phyloP scores from a whole-genome alignment of 2,113 vertebrate genomes.

The Ceyx cyanopectus region DNA sequence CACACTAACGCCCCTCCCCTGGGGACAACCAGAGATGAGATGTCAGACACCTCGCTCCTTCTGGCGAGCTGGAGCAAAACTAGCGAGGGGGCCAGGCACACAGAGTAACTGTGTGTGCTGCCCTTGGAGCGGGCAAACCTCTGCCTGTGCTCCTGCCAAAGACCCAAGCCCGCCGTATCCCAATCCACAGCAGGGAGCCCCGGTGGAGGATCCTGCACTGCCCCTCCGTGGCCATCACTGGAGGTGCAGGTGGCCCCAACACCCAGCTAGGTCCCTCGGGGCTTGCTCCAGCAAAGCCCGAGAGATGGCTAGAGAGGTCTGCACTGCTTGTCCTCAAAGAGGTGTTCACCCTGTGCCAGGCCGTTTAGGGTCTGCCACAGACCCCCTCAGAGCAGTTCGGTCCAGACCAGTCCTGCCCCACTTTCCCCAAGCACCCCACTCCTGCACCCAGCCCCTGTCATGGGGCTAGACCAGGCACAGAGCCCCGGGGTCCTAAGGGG shows the following conservation, averaged over 20 bases:
- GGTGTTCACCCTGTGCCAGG: not conserved
- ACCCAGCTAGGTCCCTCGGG: fast-evolving
- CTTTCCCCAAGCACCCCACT: not conserved
- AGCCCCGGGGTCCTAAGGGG: not conserved
- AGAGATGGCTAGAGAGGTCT: fast-evolving
- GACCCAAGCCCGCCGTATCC: fast-evolving
- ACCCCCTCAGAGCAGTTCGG: fast-evolving
- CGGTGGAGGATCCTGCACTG: not conserved
- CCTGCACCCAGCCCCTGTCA: not conserved
- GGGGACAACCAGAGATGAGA: not conserved
- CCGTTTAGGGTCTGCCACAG: not conserved
- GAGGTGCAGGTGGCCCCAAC: not conserved
- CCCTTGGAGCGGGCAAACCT: fast-evolving
- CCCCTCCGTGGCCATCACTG: not conserved
- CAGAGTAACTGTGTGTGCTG: fast-evolving
- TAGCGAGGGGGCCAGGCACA: not conserved
- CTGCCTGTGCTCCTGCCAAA: not conserved
- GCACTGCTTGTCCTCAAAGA: not conserved
- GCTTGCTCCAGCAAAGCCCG: fast-evolving
- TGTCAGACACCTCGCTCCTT: not conserved
- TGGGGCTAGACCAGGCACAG: not conserved
- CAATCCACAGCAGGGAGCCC: fast-evolving
- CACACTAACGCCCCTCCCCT: not conserved
- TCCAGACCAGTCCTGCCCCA: too few relatives aligned
- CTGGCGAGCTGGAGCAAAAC: fast-evolving